These are phyloP conservation scores for Metellina segmentata DNA, from an alignment of 2,888 invertebrate species.

Conservation along the genomic window DNA sequence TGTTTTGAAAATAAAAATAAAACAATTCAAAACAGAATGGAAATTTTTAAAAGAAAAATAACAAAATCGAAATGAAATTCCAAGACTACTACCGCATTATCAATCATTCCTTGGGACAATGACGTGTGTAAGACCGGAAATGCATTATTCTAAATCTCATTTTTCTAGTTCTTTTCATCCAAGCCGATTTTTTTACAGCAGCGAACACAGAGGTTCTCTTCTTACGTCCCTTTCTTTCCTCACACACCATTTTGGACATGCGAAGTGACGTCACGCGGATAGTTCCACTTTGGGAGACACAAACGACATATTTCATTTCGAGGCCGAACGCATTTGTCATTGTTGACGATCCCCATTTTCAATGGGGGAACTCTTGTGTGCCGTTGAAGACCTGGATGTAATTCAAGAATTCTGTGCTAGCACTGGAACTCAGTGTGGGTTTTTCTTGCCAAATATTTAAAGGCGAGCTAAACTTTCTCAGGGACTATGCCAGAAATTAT, in stretches of 20 bases:
- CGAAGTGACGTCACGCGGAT: neutral
- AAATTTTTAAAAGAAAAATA: neutral
- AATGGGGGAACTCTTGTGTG: neutral
- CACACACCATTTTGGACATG: neutral
- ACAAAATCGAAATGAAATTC: neutral
- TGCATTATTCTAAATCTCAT: conserved; percentile 2
- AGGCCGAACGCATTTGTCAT: neutral
- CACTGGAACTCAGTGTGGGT: neutral
- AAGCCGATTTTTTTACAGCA: neutral
- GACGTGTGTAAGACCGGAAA: conserved; percentile 14
- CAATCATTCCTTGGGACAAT: conserved; percentile 14
- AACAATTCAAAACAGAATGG: neutral
- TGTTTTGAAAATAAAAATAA: neutral
- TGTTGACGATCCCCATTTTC: neutral
- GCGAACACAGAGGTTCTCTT: neutral
- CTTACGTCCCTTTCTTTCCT: neutral
- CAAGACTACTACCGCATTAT: neutral
- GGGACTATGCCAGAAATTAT: too few species aligned
- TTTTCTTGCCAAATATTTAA: too few species aligned
- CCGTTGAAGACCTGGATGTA: neutral
- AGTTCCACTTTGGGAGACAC: neutral
- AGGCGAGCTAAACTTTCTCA: too few species aligned
- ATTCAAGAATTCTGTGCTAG: neutral
- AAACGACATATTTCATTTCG: conserved; percentile 14
- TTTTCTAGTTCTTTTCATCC: neutral